phyloP scores from a whole-genome alignment of 1,140 invertebrate genomes.

The Cotesia typhae region DNA sequence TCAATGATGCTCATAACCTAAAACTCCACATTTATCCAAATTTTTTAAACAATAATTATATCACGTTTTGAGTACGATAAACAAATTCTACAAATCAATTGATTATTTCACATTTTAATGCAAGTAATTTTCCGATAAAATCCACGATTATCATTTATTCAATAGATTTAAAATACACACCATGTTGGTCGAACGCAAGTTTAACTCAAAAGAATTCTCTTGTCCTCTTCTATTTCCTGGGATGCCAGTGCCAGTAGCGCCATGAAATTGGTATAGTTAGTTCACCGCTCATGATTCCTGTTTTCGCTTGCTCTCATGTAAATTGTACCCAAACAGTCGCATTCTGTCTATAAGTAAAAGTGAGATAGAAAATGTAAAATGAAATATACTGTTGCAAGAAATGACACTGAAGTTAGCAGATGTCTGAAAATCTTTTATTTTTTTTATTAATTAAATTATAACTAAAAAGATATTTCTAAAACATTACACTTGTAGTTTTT shows the following conservation, averaged over 20 bases:
- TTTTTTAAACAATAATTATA: slow-evolving; percentile 27
- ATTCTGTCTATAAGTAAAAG: no score
- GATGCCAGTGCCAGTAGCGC: slow-evolving; percentile 15
- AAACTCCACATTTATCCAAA: not conserved
- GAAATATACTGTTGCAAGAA: no score
- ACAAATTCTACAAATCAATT: slow-evolving; percentile 15
- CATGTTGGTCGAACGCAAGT: slow-evolving; percentile 51
- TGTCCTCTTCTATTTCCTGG: slow-evolving; percentile 8
- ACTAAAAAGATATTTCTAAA: no score
- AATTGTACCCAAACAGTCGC: no score
- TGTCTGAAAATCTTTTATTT: no score
- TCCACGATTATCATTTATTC: slow-evolving; percentile 38
- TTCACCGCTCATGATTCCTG: no score
- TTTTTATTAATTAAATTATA: no score
- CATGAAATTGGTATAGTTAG: no score
- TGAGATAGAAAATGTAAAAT: not conserved
- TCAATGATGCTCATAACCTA: not conserved
- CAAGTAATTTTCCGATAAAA: slow-evolving; percentile 13
- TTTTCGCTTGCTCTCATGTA: no score
- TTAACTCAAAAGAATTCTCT: slow-evolving; percentile 42
- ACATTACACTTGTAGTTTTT: no score
- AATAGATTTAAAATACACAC: slow-evolving; percentile 52
- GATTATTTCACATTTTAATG: slow-evolving; percentile 22
- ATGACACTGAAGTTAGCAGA: no score
- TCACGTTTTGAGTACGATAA: slow-evolving; percentile 20